These are phyloP conservation scores for Timema podura DNA, from an alignment of 2,888 invertebrate genomes.

Conservation along the genomic window DNA sequence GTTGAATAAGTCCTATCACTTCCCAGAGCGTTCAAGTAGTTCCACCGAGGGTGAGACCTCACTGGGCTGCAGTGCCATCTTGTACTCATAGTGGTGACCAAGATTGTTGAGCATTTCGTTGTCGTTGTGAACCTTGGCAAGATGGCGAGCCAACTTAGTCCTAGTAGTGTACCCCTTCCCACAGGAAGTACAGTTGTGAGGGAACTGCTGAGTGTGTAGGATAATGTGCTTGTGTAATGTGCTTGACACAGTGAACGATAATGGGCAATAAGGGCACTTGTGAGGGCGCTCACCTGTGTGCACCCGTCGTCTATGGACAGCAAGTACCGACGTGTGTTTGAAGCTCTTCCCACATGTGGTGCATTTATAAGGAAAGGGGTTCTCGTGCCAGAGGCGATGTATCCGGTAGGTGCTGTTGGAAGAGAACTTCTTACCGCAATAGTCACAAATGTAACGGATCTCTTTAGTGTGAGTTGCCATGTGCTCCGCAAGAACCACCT, in stretches of 20 bases:
- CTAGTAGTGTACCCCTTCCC: slow-evolving; percentile 34
- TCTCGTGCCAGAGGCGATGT: slow-evolving; percentile 35
- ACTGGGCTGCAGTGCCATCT: slow-evolving; percentile 31
- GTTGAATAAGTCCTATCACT: too few relatives aligned
- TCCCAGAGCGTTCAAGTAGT: too few relatives aligned
- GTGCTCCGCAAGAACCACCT: slow-evolving; percentile 32
- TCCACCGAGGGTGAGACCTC: slow-evolving; percentile 5
- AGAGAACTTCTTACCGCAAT: slow-evolving; percentile 34
- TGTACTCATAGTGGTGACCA: slow-evolving; percentile 29
- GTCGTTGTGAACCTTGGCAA: slow-evolving; percentile 31
- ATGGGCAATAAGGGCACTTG: slow-evolving; percentile 46
- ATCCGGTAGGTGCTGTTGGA: slow-evolving; percentile 34
- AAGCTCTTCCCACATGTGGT: slow-evolving; percentile 32
- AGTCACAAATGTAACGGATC: slow-evolving; percentile 33
- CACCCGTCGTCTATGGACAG: slow-evolving; percentile 43
- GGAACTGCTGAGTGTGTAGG: slow-evolving; percentile 34
- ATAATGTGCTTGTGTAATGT: slow-evolving; percentile 46
- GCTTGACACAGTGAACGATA: slow-evolving; percentile 45
- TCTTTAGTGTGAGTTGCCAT: slow-evolving; percentile 34
- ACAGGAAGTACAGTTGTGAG: slow-evolving; percentile 32
- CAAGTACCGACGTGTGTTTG: slow-evolving; percentile 33
- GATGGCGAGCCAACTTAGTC: slow-evolving; percentile 32
- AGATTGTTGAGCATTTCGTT: slow-evolving; percentile 23
- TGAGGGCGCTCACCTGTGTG: slow-evolving; percentile 48
- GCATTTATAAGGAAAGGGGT: slow-evolving; percentile 35